Conservation (phyloP, 1,140 invertebrate genomes). For the Habropoda laboriosa region DNA sequence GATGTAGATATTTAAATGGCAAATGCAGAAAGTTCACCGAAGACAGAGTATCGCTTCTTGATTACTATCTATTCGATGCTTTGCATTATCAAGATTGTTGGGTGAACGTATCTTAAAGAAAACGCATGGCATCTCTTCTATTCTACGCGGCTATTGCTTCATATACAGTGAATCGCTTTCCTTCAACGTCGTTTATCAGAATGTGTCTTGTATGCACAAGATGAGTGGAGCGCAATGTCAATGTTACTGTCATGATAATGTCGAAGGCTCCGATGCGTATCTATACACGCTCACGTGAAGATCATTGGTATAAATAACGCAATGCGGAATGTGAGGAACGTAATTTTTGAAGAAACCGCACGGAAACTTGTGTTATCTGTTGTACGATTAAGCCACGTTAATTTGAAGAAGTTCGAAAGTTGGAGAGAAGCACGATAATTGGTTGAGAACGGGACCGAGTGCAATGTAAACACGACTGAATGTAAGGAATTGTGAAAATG, state of each 20-base stretch:
- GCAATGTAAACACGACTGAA: no score
- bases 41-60: background rate
- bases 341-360: background rate
- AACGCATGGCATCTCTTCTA: background rate
- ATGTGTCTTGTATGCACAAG: slow-evolving; percentile 36
- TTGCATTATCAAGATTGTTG: background rate
- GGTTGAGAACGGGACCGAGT: no score
- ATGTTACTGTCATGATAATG: slow-evolving; percentile 45
- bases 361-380: background rate
- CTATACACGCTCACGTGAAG: background rate
- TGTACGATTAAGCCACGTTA: background rate
- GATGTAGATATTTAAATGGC: background rate
- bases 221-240: slow-evolving; percentile 33
- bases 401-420: background rate
- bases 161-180: background rate
- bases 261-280: slow-evolving; percentile 35
- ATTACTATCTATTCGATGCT: background rate
- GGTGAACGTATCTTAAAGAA: background rate
- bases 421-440: no score
- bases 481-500: no score
- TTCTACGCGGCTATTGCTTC: background rate
- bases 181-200: slow-evolving; percentile 35
- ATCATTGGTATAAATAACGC: slow-evolving; percentile 31
- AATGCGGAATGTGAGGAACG: background rate
- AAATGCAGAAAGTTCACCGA: background rate